Evolutionary conservation across 1,140 invertebrate species (phyloP), one percentile per base, ranked within the genome.

Genomic region (Drosophila cardini): DNA sequence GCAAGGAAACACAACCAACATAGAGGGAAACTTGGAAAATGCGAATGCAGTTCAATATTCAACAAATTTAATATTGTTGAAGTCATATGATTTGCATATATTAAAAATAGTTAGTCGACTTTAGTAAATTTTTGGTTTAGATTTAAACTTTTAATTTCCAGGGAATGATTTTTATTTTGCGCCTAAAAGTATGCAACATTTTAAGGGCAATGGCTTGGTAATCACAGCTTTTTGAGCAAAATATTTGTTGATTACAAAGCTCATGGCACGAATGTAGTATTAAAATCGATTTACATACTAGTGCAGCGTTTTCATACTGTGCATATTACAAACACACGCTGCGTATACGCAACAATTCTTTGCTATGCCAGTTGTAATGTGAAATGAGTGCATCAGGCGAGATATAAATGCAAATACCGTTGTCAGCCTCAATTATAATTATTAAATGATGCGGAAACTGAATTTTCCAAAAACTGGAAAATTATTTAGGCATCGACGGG

Each of bases 381-480:
- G 15, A 40, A 18, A 36, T 42, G 15, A 64, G 38, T 43, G 53
- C 36, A 52, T 43, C n/a, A 55, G 30, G 16, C 10, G 46, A 32
- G 15, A 15, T 15, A 10, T 15, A 15, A 11, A 56, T 56, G 30
- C 46, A 52, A 48, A 57, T 38, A 58, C 50, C 79, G 55, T 61
- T 53, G 50, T 18, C 77, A 62, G 64, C 56, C 15, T 72, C 46
- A 68, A 60, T 63, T 62, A 57, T 68, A 75, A 52, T 64, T 81
- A 64, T 84, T 78, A 71, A 78, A 78, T 74, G 46, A 45, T 43
- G 56, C 56, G 58, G n/a, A 68, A 62, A 72, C 34, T 13, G n/a
- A 65, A 65, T 57, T 58, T 64, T 8, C 60, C 45, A 30, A 26
- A 45, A 38, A 52, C 16, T 67, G 21, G 38, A 46, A 60, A 3